A percentile compares a stretch with the other conserved stretches of the same genome.
These are phyloP conservation scores for Carettochelys insculpta DNA, from an alignment of 2,113 vertebrate species.

Conservation along the genomic window DNA sequence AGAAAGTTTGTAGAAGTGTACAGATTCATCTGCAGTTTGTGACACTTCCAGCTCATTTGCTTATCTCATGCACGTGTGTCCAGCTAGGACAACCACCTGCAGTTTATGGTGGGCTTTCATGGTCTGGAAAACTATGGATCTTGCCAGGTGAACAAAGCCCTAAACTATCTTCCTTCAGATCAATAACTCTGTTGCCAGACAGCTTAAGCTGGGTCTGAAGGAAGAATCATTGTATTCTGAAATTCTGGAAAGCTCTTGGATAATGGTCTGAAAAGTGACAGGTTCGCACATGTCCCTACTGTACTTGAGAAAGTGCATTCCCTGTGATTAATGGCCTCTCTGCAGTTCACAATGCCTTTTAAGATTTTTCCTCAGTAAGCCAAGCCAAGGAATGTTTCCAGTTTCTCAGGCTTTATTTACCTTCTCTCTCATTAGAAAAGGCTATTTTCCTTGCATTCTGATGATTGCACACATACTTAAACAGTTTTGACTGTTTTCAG, in stretches of 20 bases:
- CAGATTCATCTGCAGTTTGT: neutral
- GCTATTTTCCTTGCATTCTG: constrained; percentile 55
- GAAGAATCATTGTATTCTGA: neutral
- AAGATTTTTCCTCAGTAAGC: constrained; percentile 36
- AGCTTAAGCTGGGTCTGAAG: neutral
- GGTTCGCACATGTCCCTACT: constrained; percentile 21
- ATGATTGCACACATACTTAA: constrained; percentile 68
- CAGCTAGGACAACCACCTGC: neutral
- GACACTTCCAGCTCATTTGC: neutral
- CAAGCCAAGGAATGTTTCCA: constrained; percentile 64
- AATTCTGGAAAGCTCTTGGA: constrained; percentile 30
- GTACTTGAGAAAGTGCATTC: constrained; percentile 43
- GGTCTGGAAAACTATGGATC: neutral
- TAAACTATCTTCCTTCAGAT: rapidly evolving
- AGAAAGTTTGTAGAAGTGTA: neutral
- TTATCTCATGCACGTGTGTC: rapidly evolving
- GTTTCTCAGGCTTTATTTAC: constrained; percentile 70
- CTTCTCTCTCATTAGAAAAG: constrained; percentile 45
- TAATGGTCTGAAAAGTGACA: constrained; percentile 31
- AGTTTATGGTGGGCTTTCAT: neutral
- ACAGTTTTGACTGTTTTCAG: constrained; percentile 70
- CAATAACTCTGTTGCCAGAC: neutral
- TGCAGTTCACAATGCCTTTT: constrained; percentile 26
- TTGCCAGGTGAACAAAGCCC: neutral
- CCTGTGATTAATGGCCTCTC: constrained; percentile 45